A percentile compares a stretch with the other conserved stretches of the same genome.
Evolutionary conservation across 2,113 vertebrate genomes (phyloP).

Genomic region (Leucoraja erinaceus): DNA sequence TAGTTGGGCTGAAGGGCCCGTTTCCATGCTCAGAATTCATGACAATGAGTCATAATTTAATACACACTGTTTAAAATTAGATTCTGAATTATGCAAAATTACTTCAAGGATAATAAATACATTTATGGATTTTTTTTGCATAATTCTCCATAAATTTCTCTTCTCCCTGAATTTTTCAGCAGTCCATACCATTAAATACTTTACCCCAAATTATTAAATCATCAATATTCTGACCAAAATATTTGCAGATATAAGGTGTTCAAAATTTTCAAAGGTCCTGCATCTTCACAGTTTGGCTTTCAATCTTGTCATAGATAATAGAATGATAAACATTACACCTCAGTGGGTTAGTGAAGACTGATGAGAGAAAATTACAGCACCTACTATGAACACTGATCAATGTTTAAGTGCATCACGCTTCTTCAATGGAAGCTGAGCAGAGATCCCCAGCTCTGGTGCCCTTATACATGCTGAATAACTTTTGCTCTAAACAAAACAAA

Average conservation of each 20-base stretch:
- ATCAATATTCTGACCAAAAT: neutral
- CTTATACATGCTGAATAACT: neutral
- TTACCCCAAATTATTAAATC: neutral
- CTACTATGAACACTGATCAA: neutral
- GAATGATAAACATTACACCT: neutral
- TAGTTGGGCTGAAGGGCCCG: too few species aligned
- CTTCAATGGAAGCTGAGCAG: neutral
- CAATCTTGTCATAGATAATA: neutral
- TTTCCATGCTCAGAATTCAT: too few species aligned
- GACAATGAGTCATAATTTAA: neutral
- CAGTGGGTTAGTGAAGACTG: neutral
- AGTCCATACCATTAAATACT: neutral
- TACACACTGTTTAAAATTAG: neutral
- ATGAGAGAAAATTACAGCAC: conserved; percentile 24
- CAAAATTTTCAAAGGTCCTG: neutral
- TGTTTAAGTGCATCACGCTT: neutral
- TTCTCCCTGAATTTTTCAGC: neutral
- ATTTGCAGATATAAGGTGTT: neutral
- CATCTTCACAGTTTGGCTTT: neutral
- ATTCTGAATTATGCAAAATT: neutral
- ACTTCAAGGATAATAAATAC: neutral
- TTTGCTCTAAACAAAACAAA: neutral
- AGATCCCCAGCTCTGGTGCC: neutral
- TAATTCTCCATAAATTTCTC: neutral
- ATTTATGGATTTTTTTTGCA: neutral